Evolutionary conservation across 2,888 invertebrate species (phyloP).

Genomic region (Sphecodes monilicornis): DNA sequence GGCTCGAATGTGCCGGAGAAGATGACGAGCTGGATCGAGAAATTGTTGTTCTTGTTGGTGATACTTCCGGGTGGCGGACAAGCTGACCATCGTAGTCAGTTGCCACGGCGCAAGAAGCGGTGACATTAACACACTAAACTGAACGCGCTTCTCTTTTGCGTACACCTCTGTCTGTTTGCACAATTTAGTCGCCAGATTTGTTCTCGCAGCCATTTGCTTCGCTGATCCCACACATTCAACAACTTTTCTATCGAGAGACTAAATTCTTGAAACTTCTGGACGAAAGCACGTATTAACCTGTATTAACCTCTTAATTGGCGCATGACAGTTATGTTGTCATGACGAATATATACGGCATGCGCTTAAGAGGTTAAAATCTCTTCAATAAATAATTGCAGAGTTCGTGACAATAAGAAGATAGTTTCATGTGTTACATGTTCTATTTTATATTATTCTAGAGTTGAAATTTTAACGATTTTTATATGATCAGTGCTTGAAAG

Average conservation of each 20-base stretch:
- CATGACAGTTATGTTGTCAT: too few species aligned
- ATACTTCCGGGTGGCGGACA: constrained; percentile 78
- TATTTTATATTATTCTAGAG: too few species aligned
- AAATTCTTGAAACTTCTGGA: not conserved
- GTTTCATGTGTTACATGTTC: too few species aligned
- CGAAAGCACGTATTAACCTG: not conserved
- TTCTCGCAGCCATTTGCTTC: not conserved
- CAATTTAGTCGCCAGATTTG: not conserved
- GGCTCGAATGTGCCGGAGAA: constrained; percentile 71
- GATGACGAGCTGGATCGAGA: constrained; percentile 81
- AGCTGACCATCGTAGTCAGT: constrained; percentile 71
- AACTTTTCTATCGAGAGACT: not conserved
- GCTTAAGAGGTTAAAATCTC: too few species aligned
- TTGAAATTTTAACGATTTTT: too few species aligned
- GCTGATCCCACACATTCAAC: not conserved
- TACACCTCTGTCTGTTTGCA: not conserved
- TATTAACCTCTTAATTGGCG: too few species aligned
- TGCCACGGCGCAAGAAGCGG: constrained; percentile 79
- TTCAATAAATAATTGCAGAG: not conserved
- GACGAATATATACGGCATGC: too few species aligned
- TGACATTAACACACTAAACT: constrained; percentile 71
- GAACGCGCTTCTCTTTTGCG: constrained; percentile 7
- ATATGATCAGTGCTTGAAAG: too few species aligned
- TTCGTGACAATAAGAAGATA: too few species aligned
- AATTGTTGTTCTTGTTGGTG: constrained; percentile 79